Conservation (phyloP, 1,140 invertebrate species). For the Saccostrea echinata region DNA sequence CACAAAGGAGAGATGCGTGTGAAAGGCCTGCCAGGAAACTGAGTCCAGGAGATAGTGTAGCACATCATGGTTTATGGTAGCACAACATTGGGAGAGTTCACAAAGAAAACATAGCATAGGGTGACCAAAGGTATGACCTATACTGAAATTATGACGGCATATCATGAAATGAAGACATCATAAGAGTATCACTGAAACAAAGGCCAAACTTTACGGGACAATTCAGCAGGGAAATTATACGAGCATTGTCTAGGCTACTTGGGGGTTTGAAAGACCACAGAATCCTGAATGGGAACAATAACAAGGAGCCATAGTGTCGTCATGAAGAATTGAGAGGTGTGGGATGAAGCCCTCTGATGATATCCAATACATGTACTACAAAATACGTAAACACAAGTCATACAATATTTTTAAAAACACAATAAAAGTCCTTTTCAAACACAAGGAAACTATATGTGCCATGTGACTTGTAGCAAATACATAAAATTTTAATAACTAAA, state of each 20-base stretch:
- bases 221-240: background rate
- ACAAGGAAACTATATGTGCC: background rate
- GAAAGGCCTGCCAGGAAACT: constrained; percentile 16
- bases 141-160: background rate
- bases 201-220: background rate
- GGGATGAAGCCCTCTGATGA: background rate
- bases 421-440: background rate
- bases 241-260: background rate
- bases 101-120: background rate
- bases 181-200: constrained; percentile 22
- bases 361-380: background rate
- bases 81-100: background rate
- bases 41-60: background rate
- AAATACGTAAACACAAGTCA: background rate
- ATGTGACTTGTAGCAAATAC: no score
- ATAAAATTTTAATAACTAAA: no score
- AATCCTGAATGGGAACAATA: background rate
- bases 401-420: background rate
- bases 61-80: background rate
- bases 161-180: constrained; percentile 29
- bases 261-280: background rate
- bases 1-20: constrained; percentile 24
- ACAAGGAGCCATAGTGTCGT: background rate
- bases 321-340: background rate
- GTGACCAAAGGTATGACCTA: background rate